Conservation (phyloP, 2,888 invertebrate genomes). For the Bellardia bayeri region DNA sequence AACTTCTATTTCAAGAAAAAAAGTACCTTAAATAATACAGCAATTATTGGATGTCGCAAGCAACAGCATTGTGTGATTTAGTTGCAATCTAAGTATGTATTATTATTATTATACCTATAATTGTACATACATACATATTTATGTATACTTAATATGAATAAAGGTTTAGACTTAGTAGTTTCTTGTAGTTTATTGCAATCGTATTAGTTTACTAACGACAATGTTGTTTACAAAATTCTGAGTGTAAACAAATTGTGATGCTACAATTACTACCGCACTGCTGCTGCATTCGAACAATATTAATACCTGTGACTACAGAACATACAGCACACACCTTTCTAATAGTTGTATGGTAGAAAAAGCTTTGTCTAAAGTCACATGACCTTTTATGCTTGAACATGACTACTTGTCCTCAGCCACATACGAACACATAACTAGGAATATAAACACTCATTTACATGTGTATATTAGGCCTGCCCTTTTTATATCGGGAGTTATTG, state of each 20-base stretch:
- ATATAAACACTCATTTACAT: not conserved
- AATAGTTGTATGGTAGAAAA: not conserved
- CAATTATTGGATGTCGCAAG: no score
- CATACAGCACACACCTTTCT: not conserved
- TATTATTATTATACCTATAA: no score
- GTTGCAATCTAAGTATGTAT: no score
- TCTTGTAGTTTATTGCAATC: not conserved
- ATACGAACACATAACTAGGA: not conserved
- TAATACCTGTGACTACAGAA: constrained; percentile 11
- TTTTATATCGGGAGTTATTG: no score
- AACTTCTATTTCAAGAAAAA: no score
- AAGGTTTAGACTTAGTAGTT: no score
- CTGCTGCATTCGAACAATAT: not conserved
- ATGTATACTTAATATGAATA: no score
- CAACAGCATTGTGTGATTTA: no score
- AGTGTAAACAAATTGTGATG: constrained; percentile 1
- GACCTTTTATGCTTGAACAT: constrained; percentile 22
- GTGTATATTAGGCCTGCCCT: no score
- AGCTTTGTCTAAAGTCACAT: constrained; percentile 24
- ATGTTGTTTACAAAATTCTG: constrained; percentile 12
- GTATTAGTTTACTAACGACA: not conserved
- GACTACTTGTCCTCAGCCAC: constrained; percentile 25
- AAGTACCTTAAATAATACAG: no score
- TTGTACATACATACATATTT: no score
- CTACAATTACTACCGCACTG: not conserved